phyloP scores from a whole-genome alignment of 2,797 vertebrate genomes.

The Poeciliopsis presidionis region DNA sequence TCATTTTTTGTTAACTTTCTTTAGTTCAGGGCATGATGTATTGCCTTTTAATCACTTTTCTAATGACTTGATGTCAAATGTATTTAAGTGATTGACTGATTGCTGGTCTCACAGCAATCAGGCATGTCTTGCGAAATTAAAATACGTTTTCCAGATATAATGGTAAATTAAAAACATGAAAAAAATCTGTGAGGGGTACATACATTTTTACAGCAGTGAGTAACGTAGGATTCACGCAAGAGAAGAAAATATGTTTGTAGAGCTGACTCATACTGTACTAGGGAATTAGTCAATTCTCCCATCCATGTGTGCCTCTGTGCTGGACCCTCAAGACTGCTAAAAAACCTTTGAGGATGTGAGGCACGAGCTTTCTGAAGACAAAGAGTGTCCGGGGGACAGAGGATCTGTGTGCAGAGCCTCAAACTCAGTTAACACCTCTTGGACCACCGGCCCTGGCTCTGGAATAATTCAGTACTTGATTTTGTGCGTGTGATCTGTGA shows the following conservation, averaged over 20 bases:
- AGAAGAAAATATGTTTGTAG: constrained; percentile 8
- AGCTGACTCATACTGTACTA: constrained; percentile 29
- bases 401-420: constrained; percentile 56
- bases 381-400: constrained; percentile 30
- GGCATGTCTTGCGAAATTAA: background rate
- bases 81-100: background rate
- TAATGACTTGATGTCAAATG: background rate
- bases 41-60: background rate
- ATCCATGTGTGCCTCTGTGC: constrained; percentile 41
- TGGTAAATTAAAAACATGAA: background rate
- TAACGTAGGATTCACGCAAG: background rate
- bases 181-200: background rate
- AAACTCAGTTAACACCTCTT: constrained; percentile 38
- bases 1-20: background rate
- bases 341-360: constrained; percentile 44
- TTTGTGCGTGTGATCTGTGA: background rate
- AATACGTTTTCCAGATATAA: background rate
- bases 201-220: background rate
- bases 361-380: constrained; percentile 49
- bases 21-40: background rate
- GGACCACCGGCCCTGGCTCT: constrained; percentile 9
- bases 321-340: constrained; percentile 48
- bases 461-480: constrained; percentile 31
- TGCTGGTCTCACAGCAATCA: background rate
- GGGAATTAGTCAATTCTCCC: constrained; percentile 39